Conservation (phyloP, 53 echinoderm and acorn worm species). For the Holothuria scabra region DNA sequence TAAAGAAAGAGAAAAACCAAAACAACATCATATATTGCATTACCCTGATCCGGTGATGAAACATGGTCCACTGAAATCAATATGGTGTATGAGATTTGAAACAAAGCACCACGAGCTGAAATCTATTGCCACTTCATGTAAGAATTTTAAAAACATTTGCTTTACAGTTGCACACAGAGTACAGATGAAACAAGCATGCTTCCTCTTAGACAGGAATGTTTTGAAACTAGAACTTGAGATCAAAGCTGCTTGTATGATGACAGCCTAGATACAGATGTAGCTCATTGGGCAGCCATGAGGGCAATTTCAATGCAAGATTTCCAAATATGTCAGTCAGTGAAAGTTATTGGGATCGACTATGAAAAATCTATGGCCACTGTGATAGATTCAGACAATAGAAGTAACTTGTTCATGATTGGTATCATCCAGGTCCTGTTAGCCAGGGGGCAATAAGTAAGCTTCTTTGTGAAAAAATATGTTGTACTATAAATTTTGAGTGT, state of each 20-base stretch:
- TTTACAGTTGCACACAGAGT: conserved; percentile 36
- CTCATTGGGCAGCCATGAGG: no score
- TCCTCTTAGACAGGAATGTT: neutral
- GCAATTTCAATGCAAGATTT: neutral
- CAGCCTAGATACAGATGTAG: no score
- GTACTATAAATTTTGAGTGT: neutral
- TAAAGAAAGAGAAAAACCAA: no score
- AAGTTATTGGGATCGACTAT: neutral
- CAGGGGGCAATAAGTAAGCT: neutral
- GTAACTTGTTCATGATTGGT: neutral
- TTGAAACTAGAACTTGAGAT: conserved; percentile 15
- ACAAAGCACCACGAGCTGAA: conserved; percentile 32
- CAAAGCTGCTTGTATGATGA: neutral
- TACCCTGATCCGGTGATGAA: conserved; percentile 26
- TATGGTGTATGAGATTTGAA: conserved; percentile 21
- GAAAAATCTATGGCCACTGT: no score
- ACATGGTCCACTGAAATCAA: neutral
- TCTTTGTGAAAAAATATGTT: conserved; percentile 8
- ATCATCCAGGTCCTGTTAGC: conserved; percentile 5
- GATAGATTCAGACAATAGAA: no score
- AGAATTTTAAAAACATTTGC: conserved; percentile 38
- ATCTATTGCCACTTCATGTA: conserved; percentile 3
- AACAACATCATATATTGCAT: conserved; percentile 23
- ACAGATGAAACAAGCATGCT: no score
- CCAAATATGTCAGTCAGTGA: neutral